These are phyloP conservation scores for Luidia sarsii DNA, from an alignment of 53 echinoderm and acorn worm species.

Conservation along the genomic window DNA sequence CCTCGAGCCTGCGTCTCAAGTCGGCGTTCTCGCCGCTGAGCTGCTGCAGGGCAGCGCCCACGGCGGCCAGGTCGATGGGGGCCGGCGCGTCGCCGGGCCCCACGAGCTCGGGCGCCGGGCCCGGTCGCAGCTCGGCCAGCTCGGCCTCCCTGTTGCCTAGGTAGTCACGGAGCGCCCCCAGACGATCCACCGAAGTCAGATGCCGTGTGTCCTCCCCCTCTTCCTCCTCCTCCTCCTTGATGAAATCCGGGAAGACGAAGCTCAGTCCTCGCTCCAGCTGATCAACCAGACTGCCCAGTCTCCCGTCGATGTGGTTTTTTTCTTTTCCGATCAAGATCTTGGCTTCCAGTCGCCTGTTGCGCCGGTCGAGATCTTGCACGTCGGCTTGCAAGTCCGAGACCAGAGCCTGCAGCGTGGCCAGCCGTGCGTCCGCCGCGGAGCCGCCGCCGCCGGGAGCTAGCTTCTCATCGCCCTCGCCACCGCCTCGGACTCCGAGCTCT, in stretches of 20 bases:
- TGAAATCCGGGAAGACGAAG: conserved; percentile 23
- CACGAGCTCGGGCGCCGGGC: not conserved
- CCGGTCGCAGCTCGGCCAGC: conserved; percentile 38
- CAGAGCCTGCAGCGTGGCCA: conserved; percentile 22
- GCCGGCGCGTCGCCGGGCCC: not conserved
- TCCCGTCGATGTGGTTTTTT: not conserved
- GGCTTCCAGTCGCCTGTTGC: conserved; percentile 11
- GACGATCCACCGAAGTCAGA: conserved; percentile 4
- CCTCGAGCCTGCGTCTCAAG: conserved; percentile 8
- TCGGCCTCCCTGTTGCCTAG: conserved; percentile 63
- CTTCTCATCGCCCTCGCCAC: no score
- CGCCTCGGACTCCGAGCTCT: not conserved
- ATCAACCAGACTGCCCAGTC: conserved; percentile 7
- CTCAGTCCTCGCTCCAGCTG: conserved; percentile 31
- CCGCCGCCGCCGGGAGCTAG: not conserved
- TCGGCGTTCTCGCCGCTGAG: conserved; percentile 29
- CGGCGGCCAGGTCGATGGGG: not conserved
- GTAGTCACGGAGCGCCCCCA: conserved; percentile 57
- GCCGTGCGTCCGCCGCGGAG: not conserved
- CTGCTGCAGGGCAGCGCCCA: conserved; percentile 21
- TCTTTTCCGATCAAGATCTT: not conserved
- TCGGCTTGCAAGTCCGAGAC: not conserved
- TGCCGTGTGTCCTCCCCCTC: not conserved
- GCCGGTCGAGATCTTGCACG: conserved; percentile 8
- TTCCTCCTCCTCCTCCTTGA: conserved; percentile 9